These are phyloP conservation scores for Spilarctia lutea DNA, from an alignment of 2,888 invertebrate genomes.

Conservation along the genomic window DNA sequence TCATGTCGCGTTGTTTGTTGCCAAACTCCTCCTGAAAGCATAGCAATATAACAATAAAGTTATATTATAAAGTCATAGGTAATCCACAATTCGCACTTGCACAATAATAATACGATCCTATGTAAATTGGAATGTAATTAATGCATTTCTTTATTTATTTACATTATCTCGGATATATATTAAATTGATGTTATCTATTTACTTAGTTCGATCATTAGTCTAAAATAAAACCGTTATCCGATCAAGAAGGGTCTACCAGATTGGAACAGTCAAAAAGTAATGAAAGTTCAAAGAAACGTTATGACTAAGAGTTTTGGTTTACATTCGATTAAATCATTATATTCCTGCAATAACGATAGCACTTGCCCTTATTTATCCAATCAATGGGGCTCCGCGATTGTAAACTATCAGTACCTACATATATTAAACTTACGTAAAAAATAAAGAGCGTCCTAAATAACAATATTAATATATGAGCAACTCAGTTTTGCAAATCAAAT, in stretches of 20 bases:
- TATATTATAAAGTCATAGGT: no score
- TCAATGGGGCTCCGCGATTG: not conserved
- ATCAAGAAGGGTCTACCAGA: no score
- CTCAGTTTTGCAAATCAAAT: constrained; percentile 23
- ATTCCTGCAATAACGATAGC: not conserved
- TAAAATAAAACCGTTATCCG: not conserved
- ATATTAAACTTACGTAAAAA: not conserved
- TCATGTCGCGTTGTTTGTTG: no score
- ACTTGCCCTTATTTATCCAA: not conserved
- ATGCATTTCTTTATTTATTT: not conserved
- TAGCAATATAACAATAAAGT: no score
- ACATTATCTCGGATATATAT: not conserved
- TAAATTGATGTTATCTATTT: not conserved
- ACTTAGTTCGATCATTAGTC: not conserved
- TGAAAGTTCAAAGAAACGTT: not conserved
- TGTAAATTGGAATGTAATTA: not conserved
- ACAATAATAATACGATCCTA: not conserved
- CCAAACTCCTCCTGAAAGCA: no score
- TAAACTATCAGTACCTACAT: not conserved
- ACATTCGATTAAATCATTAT: not conserved
- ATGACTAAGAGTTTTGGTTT: not conserved
- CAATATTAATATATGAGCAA: not conserved
- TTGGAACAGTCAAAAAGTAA: not conserved
- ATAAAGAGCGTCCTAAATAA: not conserved
- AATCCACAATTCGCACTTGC: no score